Evolutionary conservation across 2,113 vertebrate species (phyloP).

Genomic region (Microcebus lehilahytsara): DNA sequence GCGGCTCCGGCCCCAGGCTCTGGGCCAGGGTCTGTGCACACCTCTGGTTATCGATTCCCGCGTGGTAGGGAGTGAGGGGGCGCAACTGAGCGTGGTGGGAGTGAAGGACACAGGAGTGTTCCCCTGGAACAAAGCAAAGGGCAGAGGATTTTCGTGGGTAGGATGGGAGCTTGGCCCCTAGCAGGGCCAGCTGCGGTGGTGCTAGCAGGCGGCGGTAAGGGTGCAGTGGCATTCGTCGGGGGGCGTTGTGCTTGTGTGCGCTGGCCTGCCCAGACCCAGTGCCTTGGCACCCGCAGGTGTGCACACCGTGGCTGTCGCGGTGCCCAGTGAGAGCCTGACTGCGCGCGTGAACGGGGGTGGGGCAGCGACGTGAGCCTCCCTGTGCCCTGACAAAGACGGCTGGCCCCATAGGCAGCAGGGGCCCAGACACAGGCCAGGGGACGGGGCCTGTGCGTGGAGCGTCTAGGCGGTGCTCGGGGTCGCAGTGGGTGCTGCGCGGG

Average conservation of each 20-base stretch:
- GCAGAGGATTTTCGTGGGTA: not conserved
- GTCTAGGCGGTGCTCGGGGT: not conserved
- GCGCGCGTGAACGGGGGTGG: fast-evolving
- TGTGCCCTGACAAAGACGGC: not conserved
- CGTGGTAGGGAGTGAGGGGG: not conserved
- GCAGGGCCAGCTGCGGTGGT: fast-evolving
- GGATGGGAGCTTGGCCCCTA: not conserved
- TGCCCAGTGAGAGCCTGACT: not conserved
- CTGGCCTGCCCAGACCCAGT: fast-evolving
- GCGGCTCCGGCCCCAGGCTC: fast-evolving
- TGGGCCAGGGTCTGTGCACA: not conserved
- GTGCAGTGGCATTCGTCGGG: fast-evolving
- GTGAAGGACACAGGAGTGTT: fast-evolving
- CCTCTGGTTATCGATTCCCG: not conserved
- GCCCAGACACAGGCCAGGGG: too few relatives aligned
- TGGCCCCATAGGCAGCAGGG: not conserved
- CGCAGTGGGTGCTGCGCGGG: not conserved
- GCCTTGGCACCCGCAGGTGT: not conserved
- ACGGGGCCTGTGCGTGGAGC: not conserved
- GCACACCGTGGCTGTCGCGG: fast-evolving
- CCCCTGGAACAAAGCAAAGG: not conserved
- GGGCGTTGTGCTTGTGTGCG: fast-evolving
- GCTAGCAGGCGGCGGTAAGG: fast-evolving
- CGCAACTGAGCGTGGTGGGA: fast-evolving
- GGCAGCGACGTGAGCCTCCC: not conserved